Percentiles rank a stretch among this genome's conserved stretches.
Conservation (phyloP, 2,113 vertebrate genomes). For the Datnioides undecimradiatus region DNA sequence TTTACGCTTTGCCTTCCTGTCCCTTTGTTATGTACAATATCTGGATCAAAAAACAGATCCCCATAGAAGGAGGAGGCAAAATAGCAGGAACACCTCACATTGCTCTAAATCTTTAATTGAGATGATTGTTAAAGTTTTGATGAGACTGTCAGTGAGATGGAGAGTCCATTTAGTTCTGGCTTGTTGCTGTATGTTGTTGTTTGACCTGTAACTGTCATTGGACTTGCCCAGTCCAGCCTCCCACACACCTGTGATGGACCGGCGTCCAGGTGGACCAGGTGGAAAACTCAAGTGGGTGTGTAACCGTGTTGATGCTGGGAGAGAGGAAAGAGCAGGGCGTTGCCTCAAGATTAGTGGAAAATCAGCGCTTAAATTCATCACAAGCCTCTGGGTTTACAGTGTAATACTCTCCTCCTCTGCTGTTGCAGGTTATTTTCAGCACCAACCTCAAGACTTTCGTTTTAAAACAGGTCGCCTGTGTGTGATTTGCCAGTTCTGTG, state of each 20-base stretch:
- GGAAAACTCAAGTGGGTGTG: neutral
- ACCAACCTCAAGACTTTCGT: neutral
- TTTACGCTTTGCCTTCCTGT: too few species aligned
- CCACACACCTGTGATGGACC: neutral
- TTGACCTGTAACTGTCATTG: too few species aligned
- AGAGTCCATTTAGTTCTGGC: neutral
- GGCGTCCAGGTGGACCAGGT: neutral
- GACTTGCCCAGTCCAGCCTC: too few species aligned
- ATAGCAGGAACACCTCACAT: neutral
- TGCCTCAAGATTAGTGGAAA: neutral
- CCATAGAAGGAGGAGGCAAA: neutral
- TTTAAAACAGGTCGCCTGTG: neutral
- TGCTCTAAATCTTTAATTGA: neutral
- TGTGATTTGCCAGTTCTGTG: neutral
- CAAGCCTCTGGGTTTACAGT: neutral
- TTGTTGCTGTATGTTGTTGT: neutral
- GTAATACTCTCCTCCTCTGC: neutral
- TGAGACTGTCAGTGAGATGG: too few species aligned
- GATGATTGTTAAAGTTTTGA: neutral
- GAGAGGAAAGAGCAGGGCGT: slow-evolving; percentile 19
- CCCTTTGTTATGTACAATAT: neutral
- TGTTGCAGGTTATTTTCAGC: neutral
- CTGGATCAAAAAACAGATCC: neutral
- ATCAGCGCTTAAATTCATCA: neutral
- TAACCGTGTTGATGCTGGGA: neutral